A percentile compares a stretch with the other conserved stretches of the same genome.
Evolutionary conservation across 2,797 vertebrate genomes (phyloP).

Genomic region (Caiman crocodilus): DNA sequence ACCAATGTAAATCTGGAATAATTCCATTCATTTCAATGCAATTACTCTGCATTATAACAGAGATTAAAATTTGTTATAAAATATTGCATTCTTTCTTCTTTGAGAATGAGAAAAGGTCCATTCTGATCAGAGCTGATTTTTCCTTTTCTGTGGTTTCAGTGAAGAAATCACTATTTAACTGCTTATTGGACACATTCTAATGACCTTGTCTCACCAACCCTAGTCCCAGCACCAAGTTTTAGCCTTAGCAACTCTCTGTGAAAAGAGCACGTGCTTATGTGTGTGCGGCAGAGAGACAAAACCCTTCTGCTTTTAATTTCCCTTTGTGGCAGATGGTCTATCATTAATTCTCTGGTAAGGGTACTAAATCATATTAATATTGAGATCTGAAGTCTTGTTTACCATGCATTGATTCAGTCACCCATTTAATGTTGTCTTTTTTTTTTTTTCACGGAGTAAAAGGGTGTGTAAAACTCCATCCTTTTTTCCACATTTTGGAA

Average conservation of each 20-base stretch:
- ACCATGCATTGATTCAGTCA: background rate
- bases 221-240: background rate
- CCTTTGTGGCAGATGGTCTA: background rate
- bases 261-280: background rate
- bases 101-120: background rate
- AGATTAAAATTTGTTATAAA: background rate
- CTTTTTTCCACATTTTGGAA: background rate
- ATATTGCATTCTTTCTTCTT: background rate
- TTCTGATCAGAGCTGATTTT: background rate
- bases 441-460: background rate
- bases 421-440: background rate
- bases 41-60: background rate
- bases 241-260: background rate
- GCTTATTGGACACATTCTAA: background rate
- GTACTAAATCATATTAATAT: background rate
- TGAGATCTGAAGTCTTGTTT: conserved; percentile 18
- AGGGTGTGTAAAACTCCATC: background rate
- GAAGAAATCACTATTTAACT: background rate
- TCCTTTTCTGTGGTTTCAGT: background rate
- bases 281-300: background rate
- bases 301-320: background rate
- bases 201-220: background rate
- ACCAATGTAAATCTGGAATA: background rate
- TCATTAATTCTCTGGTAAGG: conserved; percentile 7
- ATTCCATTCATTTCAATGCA: background rate